Evolutionary conservation across 2,888 invertebrate species (phyloP).

Genomic region (Mechanitis messenoides): DNA sequence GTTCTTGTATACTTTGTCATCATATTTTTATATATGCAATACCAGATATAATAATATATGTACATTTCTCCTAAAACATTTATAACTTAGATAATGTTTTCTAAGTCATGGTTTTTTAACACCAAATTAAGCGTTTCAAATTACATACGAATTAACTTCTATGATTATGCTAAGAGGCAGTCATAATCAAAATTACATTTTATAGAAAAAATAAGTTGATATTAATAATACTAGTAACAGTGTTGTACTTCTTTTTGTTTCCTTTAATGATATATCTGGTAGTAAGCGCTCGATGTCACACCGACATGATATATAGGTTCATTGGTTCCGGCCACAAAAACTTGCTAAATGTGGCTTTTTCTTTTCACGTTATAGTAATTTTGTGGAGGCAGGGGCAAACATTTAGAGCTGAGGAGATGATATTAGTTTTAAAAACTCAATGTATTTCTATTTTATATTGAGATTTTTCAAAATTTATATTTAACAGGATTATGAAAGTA

Average conservation of each 20-base stretch:
- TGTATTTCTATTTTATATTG: background rate
- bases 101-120: too few species aligned
- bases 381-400: background rate
- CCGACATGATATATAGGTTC: background rate
- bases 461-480: background rate
- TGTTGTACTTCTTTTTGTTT: background rate
- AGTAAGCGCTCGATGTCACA: constrained; percentile 2
- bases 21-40: background rate
- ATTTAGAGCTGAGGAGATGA: background rate
- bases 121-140: too few species aligned
- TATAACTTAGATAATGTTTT: too few species aligned
- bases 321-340: background rate
- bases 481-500: too few species aligned
- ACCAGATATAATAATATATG: background rate
- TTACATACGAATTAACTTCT: background rate
- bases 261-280: background rate
- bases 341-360: background rate
- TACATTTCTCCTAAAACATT: too few species aligned
- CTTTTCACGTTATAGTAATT: background rate
- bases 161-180: background rate
- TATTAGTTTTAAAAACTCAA: too few species aligned
- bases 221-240: too few species aligned
- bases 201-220: too few species aligned
- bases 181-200: background rate
- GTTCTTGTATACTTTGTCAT: background rate